phyloP scores from a whole-genome alignment of 2,888 invertebrate genomes.

The Drosophila lutescens region DNA sequence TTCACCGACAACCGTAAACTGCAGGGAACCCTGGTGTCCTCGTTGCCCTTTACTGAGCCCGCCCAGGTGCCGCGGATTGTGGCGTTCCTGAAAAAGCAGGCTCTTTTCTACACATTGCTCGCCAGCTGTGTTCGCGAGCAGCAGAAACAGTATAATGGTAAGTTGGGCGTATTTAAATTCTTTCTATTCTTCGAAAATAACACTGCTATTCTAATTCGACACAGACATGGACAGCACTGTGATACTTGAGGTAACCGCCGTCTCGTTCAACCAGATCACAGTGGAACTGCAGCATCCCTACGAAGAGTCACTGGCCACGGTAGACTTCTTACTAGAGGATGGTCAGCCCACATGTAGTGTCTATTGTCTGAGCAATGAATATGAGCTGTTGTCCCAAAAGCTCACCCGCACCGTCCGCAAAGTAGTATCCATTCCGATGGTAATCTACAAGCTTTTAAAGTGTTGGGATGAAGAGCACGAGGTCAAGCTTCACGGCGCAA shows the following conservation, averaged over 20 bases:
- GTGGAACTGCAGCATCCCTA: constrained; percentile 96
- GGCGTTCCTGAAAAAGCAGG: constrained; percentile 93
- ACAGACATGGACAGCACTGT: constrained; percentile 85
- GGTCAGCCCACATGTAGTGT: constrained; percentile 92
- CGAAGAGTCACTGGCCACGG: constrained; percentile 96
- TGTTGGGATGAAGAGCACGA: constrained; percentile 91
- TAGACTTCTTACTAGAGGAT: constrained; percentile 94
- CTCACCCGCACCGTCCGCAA: constrained; percentile 90
- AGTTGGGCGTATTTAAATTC: constrained; percentile 30
- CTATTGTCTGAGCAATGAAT: constrained; percentile 87
- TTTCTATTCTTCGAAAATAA: neutral
- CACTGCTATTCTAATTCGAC: neutral
- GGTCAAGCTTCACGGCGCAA: constrained; percentile 84
- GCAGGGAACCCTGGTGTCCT: constrained; percentile 85
- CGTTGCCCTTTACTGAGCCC: constrained; percentile 97
- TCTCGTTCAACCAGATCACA: constrained; percentile 95
- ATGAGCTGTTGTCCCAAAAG: constrained; percentile 84
- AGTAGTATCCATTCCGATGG: constrained; percentile 96
- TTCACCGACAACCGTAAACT: constrained; percentile 92
- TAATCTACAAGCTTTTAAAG: constrained; percentile 93
- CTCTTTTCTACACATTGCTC: constrained; percentile 94
- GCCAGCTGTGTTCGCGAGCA: constrained; percentile 94
- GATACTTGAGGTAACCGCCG: constrained; percentile 96
- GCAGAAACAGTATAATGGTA: constrained; percentile 89
- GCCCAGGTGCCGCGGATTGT: constrained; percentile 95